Conservation (phyloP, 2,113 vertebrate species). For the Sinosuthora webbiana region DNA sequence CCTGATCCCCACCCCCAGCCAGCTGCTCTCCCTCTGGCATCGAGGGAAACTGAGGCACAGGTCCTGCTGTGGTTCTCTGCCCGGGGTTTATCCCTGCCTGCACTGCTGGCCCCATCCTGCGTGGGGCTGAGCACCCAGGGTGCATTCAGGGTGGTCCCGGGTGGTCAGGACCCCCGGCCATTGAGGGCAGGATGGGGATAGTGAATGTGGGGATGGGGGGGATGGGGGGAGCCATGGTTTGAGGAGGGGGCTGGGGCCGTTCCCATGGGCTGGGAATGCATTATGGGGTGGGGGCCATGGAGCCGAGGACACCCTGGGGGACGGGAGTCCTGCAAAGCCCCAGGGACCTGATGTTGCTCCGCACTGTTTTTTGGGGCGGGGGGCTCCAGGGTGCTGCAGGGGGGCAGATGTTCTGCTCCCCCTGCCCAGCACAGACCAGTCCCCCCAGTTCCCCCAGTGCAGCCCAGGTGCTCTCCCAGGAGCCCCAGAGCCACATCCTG, state of each 20-base stretch:
- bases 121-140: neutral
- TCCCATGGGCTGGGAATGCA: neutral
- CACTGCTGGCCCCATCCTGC: neutral
- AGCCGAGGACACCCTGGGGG: neutral
- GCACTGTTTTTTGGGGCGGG: neutral
- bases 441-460: neutral
- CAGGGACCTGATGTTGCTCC: neutral
- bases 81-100: neutral
- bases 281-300: neutral
- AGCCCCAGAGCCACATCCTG: neutral
- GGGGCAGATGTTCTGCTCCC: neutral
- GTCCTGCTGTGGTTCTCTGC: neutral
- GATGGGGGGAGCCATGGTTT: neutral
- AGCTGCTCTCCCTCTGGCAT: no score
- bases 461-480: neutral
- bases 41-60: neutral
- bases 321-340: neutral
- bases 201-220: no score
- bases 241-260: neutral
- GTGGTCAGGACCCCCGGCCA: accelerated
- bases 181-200: neutral
- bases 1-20: no score
- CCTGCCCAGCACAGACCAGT: neutral
- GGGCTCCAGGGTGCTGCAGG: neutral
- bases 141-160: neutral